These are phyloP conservation scores for Craseonycteris thonglongyai DNA, from an alignment of 2,113 vertebrate species.

Conservation along the genomic window DNA sequence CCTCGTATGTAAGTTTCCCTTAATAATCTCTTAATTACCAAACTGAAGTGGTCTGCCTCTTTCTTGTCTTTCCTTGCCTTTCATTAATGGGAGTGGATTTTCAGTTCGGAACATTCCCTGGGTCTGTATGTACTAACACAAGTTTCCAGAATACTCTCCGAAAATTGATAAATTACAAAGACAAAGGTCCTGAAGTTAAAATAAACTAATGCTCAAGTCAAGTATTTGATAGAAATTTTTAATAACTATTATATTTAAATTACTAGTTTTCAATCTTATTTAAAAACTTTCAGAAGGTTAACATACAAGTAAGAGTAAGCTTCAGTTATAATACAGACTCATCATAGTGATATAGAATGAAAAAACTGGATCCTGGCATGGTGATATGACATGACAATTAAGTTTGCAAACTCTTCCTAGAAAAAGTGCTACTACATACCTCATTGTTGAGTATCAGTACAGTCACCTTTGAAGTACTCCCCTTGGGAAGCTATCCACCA, in stretches of 20 bases:
- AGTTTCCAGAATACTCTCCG: background rate
- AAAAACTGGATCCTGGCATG: background rate
- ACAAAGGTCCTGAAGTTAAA: slow-evolving; percentile 22
- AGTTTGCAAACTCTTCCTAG: no score
- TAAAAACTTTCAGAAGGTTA: background rate
- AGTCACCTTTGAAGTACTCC: no score
- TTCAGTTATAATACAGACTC: background rate
- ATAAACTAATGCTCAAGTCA: background rate
- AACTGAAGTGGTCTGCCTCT: background rate
- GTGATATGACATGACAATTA: no score
- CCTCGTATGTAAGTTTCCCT: no score
- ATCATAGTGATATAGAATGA: background rate
- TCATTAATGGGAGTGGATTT: background rate
- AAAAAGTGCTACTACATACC: no score
- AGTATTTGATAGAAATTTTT: background rate
- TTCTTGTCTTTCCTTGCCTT: background rate
- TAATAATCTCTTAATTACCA: background rate
- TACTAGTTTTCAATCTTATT: background rate
- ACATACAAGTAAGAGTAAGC: background rate
- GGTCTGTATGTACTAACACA: background rate
- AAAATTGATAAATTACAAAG: background rate
- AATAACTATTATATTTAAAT: background rate
- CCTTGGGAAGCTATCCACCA: no score
- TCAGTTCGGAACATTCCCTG: background rate
- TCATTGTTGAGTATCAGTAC: no score